phyloP scores from a whole-genome alignment of 2,113 vertebrate species.

The Hypocryptadius cinnamomeus region DNA sequence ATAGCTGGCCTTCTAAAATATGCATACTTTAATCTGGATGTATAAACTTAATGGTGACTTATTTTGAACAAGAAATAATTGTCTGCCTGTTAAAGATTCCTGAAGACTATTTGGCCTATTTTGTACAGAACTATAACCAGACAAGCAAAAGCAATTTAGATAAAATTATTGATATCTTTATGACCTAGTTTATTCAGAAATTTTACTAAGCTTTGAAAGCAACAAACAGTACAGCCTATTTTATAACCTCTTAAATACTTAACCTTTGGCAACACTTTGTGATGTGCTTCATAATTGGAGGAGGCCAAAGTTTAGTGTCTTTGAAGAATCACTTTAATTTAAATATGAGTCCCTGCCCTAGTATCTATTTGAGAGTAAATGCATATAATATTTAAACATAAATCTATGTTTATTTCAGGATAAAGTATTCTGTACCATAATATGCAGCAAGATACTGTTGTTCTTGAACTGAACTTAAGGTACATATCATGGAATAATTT shows the following conservation, averaged over 20 bases:
- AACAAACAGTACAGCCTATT: neutral
- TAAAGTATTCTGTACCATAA: neutral
- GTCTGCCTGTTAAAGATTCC: neutral
- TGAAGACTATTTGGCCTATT: neutral
- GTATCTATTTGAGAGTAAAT: neutral
- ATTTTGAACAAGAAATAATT: neutral
- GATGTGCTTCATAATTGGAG: neutral
- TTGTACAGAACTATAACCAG: neutral
- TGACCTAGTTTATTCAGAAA: constrained; percentile 6
- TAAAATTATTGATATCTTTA: constrained; percentile 49
- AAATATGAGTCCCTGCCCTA: neutral
- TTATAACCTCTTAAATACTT: neutral
- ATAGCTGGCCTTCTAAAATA: neutral
- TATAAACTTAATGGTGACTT: neutral
- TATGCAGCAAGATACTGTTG: neutral
- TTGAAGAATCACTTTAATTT: neutral
- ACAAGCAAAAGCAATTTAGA: constrained; percentile 59
- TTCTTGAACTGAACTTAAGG: neutral
- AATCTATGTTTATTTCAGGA: neutral
- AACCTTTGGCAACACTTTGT: neutral
- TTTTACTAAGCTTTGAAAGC: neutral
- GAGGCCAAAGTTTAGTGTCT: neutral
- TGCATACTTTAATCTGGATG: neutral
- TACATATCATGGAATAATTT: neutral
- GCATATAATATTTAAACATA: neutral